Evolutionary conservation across 2,888 invertebrate species (phyloP), one percentile per base, ranked within the genome.

Genomic region (Pachycephus smyrnensis): DNA sequence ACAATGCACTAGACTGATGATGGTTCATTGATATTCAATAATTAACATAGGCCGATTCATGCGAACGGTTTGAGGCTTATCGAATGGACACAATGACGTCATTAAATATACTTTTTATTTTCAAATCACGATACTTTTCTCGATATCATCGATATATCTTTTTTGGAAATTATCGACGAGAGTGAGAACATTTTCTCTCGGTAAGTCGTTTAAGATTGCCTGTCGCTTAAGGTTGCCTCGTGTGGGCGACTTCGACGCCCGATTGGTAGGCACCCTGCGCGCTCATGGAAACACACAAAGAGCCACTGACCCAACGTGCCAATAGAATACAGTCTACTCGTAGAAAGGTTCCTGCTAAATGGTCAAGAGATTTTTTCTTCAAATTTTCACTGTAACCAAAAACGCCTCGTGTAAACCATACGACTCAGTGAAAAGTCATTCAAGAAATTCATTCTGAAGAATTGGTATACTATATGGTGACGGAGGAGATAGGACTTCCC

Each of bases 191-290:
- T 69, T 78, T 75, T 78, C 80, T 79, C 80, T 71, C 68, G 69
- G 73, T 77, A 76, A 80, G 75, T 78, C 73, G 37, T 78, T 68
- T 78, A 73, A 76, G 73, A 32, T 75, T 79, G 84, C 82, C 80
- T 81, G 81, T 81, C 85, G 79, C 87, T 85, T 83, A 87, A 87
- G 55, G 77, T 87, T 87, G 82, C 73, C 77, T 69, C 37, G 73
- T 73, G 84, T 84, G 81, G 84, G 89, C 87, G 89, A 90, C 86
- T 89, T 90, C 90, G 89, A 90, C 84, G 89, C 89, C 86, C 81
- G 88, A 82, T 82, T 82, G 80, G 85, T 78, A 83, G 82, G 81
- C 77, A 82, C 71, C 77, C 68, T 73, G 55, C 23, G 55, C 23
- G 9, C 23, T 23, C 23, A 23, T 55, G 23, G 9, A 55, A 55